Conservation (phyloP, 2,888 invertebrate species). For the Tenodera sinensis region DNA sequence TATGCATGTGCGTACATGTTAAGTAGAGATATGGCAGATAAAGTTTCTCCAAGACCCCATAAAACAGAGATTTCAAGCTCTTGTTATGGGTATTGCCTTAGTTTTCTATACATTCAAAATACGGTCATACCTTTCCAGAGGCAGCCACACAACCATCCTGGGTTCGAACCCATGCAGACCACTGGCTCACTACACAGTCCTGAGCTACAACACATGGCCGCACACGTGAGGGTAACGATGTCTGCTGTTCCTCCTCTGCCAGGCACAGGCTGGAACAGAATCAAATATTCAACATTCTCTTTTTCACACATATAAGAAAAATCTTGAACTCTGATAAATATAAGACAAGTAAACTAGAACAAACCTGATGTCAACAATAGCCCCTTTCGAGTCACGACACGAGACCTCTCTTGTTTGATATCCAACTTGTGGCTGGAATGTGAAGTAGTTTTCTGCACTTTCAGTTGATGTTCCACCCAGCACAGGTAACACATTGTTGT, state of each 20-base stretch:
- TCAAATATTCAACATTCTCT: not conserved
- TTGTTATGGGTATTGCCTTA: too few relatives aligned
- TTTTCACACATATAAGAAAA: not conserved
- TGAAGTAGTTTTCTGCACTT: slow-evolving; percentile 25
- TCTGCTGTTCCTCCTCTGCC: slow-evolving; percentile 18
- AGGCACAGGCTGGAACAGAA: slow-evolving; percentile 32
- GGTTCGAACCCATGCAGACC: slow-evolving; percentile 56
- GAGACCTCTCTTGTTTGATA: slow-evolving; percentile 37
- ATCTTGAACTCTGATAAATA: not conserved
- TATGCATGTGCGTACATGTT: too few relatives aligned
- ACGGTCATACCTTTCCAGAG: slow-evolving; percentile 38
- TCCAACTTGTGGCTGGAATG: slow-evolving; percentile 35
- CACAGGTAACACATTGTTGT: slow-evolving; percentile 5
- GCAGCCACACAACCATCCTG: slow-evolving; percentile 50
- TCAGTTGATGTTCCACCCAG: slow-evolving; percentile 25
- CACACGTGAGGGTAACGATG: slow-evolving; percentile 30
- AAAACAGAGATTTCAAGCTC: too few relatives aligned
- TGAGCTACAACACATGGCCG: slow-evolving; percentile 53
- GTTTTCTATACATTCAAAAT: not conserved
- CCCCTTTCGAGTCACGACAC: slow-evolving; percentile 36
- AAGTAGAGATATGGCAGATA: too few relatives aligned
- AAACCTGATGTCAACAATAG: slow-evolving; percentile 36
- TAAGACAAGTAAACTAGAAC: not conserved
- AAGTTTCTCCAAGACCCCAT: too few relatives aligned
- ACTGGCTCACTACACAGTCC: slow-evolving; percentile 55